phyloP scores from a whole-genome alignment of 2,888 invertebrate genomes.

The Polydrusus cervinus region DNA sequence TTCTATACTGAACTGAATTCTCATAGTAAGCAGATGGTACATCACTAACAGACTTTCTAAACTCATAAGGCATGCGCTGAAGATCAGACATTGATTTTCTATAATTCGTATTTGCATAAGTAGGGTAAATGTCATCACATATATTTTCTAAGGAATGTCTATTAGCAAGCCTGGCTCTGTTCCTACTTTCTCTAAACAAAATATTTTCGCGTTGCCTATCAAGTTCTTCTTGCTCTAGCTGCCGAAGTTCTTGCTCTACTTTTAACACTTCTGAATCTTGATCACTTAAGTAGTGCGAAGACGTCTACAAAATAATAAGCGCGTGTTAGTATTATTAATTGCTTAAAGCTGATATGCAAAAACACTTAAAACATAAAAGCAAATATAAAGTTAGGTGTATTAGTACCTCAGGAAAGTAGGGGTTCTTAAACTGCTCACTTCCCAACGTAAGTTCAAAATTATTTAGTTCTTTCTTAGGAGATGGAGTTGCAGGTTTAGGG shows the following conservation, averaged over 20 bases:
- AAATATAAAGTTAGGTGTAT: too few relatives aligned
- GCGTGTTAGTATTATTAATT: slow-evolving; percentile 4
- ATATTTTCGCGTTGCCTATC: slow-evolving; percentile 84
- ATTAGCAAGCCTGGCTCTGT: slow-evolving; percentile 66
- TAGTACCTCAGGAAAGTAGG: slow-evolving; percentile 63
- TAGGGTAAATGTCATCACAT: slow-evolving; percentile 63
- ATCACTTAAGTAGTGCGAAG: slow-evolving; percentile 64
- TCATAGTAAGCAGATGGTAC: slow-evolving; percentile 58
- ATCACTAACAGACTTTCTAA: slow-evolving; percentile 60
- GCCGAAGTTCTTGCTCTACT: slow-evolving; percentile 85
- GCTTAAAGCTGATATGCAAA: not conserved
- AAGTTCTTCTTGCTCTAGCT: slow-evolving; percentile 85
- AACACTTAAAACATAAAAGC: too few relatives aligned
- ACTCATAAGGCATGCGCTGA: slow-evolving; percentile 61
- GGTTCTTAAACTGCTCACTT: slow-evolving; percentile 63
- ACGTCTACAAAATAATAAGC: slow-evolving; percentile 55
- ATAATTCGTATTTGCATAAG: slow-evolving; percentile 62
- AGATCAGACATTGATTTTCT: slow-evolving; percentile 69
- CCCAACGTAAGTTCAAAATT: slow-evolving; percentile 61
- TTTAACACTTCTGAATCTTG: slow-evolving; percentile 76
- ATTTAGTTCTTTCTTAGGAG: slow-evolving; percentile 48
- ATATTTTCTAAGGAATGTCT: slow-evolving; percentile 69
- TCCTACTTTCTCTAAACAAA: slow-evolving; percentile 78
- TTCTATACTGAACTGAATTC: slow-evolving; percentile 62
- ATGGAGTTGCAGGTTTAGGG: slow-evolving; percentile 29